phyloP scores from a whole-genome alignment of 2,113 vertebrate genomes.

The Leptodactylus fuscus region DNA sequence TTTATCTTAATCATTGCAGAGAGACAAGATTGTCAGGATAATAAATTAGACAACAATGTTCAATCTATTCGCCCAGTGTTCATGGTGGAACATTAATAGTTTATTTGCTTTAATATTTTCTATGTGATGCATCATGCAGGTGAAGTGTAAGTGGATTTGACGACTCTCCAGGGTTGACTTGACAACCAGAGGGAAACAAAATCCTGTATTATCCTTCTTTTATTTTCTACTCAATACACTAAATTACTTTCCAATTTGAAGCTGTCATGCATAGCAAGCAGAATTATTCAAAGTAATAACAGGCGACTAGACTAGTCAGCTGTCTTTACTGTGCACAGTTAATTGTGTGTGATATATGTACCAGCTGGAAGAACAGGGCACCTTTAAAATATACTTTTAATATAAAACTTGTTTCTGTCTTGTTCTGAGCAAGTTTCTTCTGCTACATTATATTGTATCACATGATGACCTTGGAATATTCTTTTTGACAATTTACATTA shows the following conservation, averaged over 20 bases:
- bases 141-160: constrained; percentile 82
- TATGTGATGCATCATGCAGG: constrained; percentile 71
- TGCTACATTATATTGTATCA: background rate
- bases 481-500: no score
- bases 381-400: constrained; percentile 7
- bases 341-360: constrained; percentile 25
- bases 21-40: constrained; percentile 69
- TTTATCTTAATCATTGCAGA: constrained; percentile 68
- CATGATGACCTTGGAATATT: no score
- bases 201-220: constrained; percentile 78
- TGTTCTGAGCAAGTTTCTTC: background rate
- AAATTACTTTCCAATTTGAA: constrained; percentile 81
- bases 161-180: constrained; percentile 75
- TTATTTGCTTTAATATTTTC: constrained; percentile 79
- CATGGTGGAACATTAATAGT: constrained; percentile 75
- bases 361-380: constrained; percentile 3
- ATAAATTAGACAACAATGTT: constrained; percentile 73
- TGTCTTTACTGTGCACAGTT: constrained; percentile 69
- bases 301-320: constrained; percentile 70
- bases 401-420: background rate
- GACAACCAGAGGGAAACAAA: constrained; percentile 81
- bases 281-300: constrained; percentile 77
- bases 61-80: constrained; percentile 70
- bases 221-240: constrained; percentile 75
- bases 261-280: constrained; percentile 73